These are phyloP conservation scores for Mobula birostris DNA, from an alignment of 2,113 vertebrate species.

Conservation along the genomic window DNA sequence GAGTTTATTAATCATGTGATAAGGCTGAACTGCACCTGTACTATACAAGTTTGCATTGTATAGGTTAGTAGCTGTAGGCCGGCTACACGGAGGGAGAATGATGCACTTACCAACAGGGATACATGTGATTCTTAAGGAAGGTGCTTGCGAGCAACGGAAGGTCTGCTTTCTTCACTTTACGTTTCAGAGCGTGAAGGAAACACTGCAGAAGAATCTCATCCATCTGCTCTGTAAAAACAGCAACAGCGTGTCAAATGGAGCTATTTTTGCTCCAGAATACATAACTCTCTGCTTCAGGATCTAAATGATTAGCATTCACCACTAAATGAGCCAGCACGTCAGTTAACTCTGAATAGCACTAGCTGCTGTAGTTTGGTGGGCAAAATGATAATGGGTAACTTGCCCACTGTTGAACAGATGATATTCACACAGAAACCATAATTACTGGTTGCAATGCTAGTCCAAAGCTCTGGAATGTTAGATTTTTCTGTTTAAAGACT, in stretches of 20 bases:
- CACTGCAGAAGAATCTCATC: constrained; percentile 77
- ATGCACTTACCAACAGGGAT: constrained; percentile 80
- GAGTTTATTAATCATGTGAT: too few relatives aligned
- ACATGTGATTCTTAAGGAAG: constrained; percentile 84
- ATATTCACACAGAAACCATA: background rate
- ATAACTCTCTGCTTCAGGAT: background rate
- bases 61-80: too few relatives aligned
- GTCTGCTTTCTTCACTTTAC: constrained; percentile 83
- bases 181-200: constrained; percentile 86
- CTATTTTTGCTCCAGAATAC: background rate
- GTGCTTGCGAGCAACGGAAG: constrained; percentile 88
- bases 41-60: too few relatives aligned
- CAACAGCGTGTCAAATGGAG: background rate
- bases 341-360: background rate
- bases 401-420: background rate
- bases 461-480: background rate
- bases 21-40: too few relatives aligned
- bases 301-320: background rate
- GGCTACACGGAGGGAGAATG: too few relatives aligned
- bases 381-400: background rate
- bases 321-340: background rate
- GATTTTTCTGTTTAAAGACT: background rate
- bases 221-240: constrained; percentile 73
- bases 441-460: background rate
- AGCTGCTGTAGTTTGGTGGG: background rate